phyloP scores from a whole-genome alignment of 2,888 invertebrate species.

The Gymnocheta viridis region DNA sequence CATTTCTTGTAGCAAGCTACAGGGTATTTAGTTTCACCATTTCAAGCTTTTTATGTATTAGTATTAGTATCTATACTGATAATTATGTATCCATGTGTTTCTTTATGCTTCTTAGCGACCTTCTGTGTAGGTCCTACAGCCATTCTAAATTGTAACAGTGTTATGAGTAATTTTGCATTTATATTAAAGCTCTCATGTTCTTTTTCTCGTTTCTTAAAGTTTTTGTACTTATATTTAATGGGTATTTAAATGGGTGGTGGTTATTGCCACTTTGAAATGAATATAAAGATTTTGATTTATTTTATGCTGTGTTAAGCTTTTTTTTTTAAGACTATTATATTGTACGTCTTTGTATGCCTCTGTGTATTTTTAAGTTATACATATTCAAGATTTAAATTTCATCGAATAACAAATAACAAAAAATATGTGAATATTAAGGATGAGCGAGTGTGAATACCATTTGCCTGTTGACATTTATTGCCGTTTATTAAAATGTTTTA shows the following conservation, averaged over 20 bases:
- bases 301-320: conserved; percentile 24
- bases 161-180: neutral
- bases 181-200: neutral
- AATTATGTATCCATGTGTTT: too few relatives aligned
- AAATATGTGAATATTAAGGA: too few relatives aligned
- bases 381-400: neutral
- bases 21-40: too few relatives aligned
- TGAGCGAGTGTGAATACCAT: too few relatives aligned
- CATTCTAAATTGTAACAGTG: neutral
- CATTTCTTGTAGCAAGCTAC: too few relatives aligned
- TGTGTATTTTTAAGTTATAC: neutral
- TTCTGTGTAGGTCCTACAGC: too few relatives aligned
- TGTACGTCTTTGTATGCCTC: neutral
- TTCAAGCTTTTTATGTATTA: conserved; percentile 19
- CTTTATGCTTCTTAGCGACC: neutral
- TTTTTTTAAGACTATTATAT: too few relatives aligned
- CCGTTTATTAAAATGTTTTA: too few relatives aligned
- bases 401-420: too few relatives aligned
- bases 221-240: conserved; percentile 46
- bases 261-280: conserved; percentile 14
- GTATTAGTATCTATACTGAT: neutral
- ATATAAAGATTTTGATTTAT: conserved; percentile 26
- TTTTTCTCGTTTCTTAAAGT: neutral
- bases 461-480: too few relatives aligned
- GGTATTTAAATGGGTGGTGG: conserved; percentile 34